phyloP scores from a whole-genome alignment of 2,113 vertebrate genomes.

The Ciconia stormi region DNA sequence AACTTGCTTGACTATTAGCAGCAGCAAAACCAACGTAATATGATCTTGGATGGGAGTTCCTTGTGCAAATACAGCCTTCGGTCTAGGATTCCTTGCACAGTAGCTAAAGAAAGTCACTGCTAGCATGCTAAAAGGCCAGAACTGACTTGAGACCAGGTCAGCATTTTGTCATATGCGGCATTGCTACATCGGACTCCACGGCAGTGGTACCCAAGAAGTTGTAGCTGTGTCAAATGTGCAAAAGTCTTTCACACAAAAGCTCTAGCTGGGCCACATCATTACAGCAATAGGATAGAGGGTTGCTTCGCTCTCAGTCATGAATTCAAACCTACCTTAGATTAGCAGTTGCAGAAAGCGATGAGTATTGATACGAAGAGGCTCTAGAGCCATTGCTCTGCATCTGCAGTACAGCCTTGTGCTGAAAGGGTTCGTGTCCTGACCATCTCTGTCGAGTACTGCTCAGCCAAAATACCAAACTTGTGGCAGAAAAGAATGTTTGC shows the following conservation, averaged over 20 bases:
- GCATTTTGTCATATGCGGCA: neutral
- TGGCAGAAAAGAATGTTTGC: neutral
- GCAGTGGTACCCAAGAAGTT: neutral
- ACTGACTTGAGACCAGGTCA: neutral
- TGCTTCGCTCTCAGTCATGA: neutral
- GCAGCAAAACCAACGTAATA: neutral
- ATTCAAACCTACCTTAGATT: neutral
- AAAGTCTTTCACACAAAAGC: neutral
- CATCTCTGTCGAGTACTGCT: neutral
- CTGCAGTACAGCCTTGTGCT: neutral
- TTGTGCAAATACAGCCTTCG: neutral
- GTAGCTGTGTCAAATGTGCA: neutral
- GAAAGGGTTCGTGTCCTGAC: neutral
- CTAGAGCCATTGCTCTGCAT: neutral
- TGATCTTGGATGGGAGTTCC: neutral
- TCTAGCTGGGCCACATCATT: neutral
- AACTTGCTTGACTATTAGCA: neutral
- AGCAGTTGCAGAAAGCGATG: neutral
- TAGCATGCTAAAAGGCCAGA: neutral
- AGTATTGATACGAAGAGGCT: neutral
- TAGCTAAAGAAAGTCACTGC: neutral
- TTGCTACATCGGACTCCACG: fast-evolving
- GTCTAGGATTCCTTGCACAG: neutral
- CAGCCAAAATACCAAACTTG: neutral
- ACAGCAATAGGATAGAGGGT: neutral